Base-by-base conservation (phyloP, 2,113 vertebrate genomes). In the Microcebus tavaratra region DNA sequence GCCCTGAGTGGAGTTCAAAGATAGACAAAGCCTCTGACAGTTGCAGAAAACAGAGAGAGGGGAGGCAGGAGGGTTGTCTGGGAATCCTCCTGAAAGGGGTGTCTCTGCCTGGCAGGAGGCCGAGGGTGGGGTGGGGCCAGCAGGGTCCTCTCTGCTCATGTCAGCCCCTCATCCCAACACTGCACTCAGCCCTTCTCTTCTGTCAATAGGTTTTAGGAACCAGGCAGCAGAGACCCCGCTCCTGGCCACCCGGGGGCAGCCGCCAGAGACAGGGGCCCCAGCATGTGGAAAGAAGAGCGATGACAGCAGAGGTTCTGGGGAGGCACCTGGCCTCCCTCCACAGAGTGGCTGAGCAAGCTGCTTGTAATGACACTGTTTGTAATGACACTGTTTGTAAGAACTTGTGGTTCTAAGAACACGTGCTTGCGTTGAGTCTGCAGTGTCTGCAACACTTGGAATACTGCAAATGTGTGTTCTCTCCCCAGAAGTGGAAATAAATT, bases 241-340 rank as follows among this genome's bases (percentile, higher is more conserved):
- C 93, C 53, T 95, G 81, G 96, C 42, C 2, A 0, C 36, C 85
- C 8, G 91, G 88, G 67, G 95, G 95, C 8, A 48, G 45, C 36
- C 31, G 4, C 5, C 78, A 10, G 0, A 5, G 11, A 9, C 0
- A 15, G 57, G 27, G 61, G 6, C 18, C 34, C 0, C 18, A 14
- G 13, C 25, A 63, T 0, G 2, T 17, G 61, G 59, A 36, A 5
- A 70, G 94, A 45, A 81, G 45, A 36, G 72, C 55, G 34, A 92
- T 73, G 91, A 92, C 81, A 0, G 81, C 96, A 0, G 90, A 96
- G 29, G 59, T 85, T n/a, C 91, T 96, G 88, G 96, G 70, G 21
- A 23, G 67, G 80, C 65, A 95, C n/a, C 65, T 55, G n/a, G 92
- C 42, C 1, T 39, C 92, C 39, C 84, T 97, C 90, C 79, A 75